These are phyloP conservation scores for Lucilia sericata DNA, from an alignment of 1,140 invertebrate genomes.

Conservation along the genomic window DNA sequence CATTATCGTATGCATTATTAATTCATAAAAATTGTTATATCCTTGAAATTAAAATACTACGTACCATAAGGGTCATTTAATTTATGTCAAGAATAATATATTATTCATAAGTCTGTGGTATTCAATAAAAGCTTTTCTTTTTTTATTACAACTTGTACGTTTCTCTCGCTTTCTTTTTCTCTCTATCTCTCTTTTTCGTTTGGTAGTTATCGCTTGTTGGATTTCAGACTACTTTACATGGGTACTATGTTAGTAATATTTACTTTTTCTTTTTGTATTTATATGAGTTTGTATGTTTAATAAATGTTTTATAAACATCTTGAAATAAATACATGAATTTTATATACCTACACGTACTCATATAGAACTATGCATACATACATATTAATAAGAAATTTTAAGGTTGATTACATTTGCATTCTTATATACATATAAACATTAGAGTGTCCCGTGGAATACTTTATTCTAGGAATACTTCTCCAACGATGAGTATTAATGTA, in stretches of 20 bases:
- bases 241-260: too few species aligned
- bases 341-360: background rate
- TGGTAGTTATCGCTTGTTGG: background rate
- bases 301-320: conserved; percentile 10
- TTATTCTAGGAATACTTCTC: too few species aligned
- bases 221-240: background rate
- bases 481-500: too few species aligned
- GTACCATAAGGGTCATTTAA: conserved; percentile 40
- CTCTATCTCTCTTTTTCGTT: background rate
- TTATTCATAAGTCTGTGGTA: conserved; percentile 40
- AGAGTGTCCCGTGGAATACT: too few species aligned
- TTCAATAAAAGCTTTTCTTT: conserved; percentile 35
- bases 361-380: background rate
- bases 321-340: conserved; percentile 16
- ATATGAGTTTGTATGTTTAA: background rate
- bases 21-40: conserved; percentile 43
- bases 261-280: background rate
- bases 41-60: conserved; percentile 36
- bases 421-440: too few species aligned
- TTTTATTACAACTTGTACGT: background rate
- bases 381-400: background rate
- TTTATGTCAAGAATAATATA: conserved; percentile 44
- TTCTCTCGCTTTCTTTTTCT: too few species aligned
- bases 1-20: conserved; percentile 35
- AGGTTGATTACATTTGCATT: too few species aligned